Percentiles rank a stretch among this genome's conserved stretches.
These are phyloP conservation scores for Cheiracanthium punctorium DNA, from an alignment of 2,888 invertebrate species.

Conservation along the genomic window DNA sequence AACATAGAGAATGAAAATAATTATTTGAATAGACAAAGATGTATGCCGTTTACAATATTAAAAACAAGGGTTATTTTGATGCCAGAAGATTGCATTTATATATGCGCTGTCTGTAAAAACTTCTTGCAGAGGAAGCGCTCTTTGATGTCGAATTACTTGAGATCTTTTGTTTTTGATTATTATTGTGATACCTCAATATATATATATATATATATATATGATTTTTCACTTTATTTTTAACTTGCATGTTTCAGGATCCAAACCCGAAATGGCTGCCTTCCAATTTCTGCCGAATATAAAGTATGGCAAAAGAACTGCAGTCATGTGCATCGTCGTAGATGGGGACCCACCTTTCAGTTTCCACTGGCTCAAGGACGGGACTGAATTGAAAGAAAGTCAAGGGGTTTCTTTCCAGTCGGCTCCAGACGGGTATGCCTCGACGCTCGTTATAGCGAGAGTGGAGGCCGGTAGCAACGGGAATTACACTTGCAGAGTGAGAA, in stretches of 20 bases:
- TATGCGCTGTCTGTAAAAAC: no score
- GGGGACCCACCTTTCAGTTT: slow-evolving; percentile 67
- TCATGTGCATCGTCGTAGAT: slow-evolving; percentile 43
- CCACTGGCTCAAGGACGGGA: slow-evolving; percentile 66
- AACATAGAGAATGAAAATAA: no score
- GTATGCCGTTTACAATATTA: no score
- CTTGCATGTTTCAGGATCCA: background rate
- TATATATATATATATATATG: no score
- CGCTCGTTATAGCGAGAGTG: background rate
- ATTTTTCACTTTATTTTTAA: no score
- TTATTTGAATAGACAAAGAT: no score
- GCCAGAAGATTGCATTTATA: no score
- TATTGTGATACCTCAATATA: no score
- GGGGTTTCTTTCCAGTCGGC: background rate
- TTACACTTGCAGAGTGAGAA: slow-evolving; percentile 40
- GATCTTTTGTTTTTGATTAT: no score
- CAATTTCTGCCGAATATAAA: background rate
- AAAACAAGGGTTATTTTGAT: no score
- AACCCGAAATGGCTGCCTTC: background rate
- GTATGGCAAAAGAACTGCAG: slow-evolving; percentile 5
- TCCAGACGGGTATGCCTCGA: background rate
- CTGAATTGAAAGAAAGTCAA: background rate
- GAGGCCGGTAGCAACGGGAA: slow-evolving; percentile 27
- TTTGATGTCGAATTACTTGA: no score
- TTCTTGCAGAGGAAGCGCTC: no score